phyloP scores from a whole-genome alignment of 2,113 vertebrate species.

The Electrona antarctica region DNA sequence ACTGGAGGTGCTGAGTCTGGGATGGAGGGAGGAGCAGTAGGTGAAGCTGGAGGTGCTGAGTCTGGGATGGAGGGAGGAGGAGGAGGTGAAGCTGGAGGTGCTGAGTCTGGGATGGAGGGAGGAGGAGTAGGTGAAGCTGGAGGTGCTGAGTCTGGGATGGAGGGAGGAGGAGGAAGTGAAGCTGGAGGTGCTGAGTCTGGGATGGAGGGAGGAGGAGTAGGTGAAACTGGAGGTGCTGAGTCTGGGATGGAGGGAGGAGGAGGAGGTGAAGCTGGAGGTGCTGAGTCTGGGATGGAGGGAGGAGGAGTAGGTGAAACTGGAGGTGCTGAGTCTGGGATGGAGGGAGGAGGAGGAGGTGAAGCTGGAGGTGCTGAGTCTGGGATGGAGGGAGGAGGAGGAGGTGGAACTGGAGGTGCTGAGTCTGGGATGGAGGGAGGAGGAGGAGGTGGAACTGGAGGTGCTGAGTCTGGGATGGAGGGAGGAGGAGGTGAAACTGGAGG shows the following conservation, averaged over 20 bases:
- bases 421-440: slow-evolving; percentile 42
- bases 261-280: too few relatives aligned
- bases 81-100: too few relatives aligned
- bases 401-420: too few relatives aligned
- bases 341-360: slow-evolving; percentile 42
- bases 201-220: slow-evolving; percentile 45
- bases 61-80: slow-evolving; percentile 42
- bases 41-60: too few relatives aligned
- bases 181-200: neutral
- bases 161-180: slow-evolving; percentile 42
- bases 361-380: neutral
- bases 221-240: too few relatives aligned
- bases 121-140: slow-evolving; percentile 31
- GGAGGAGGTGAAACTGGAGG: too few relatives aligned
- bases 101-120: slow-evolving; percentile 31
- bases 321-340: slow-evolving; percentile 21
- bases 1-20: neutral
- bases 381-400: slow-evolving; percentile 45
- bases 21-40: slow-evolving; percentile 45
- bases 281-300: slow-evolving; percentile 31
- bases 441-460: too few relatives aligned
- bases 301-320: slow-evolving; percentile 29
- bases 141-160: slow-evolving; percentile 21
- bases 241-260: slow-evolving; percentile 42
- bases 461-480: slow-evolving; percentile 31